These are phyloP conservation scores for Acromyrmex charruanus DNA, from an alignment of 1,140 invertebrate genomes.

Conservation along the genomic window DNA sequence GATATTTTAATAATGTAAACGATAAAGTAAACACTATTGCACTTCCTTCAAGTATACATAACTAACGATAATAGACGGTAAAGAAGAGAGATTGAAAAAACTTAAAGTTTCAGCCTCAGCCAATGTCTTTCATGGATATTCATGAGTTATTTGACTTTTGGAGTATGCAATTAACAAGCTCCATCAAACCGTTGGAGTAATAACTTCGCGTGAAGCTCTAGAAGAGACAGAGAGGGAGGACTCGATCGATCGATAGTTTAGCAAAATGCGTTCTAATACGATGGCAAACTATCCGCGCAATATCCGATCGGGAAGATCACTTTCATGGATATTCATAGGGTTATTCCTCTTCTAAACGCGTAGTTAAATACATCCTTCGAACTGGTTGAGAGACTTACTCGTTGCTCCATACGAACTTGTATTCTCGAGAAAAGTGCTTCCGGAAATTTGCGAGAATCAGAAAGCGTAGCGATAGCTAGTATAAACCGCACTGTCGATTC, in stretches of 20 bases:
- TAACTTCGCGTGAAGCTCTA: conserved; percentile 37
- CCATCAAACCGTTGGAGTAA: conserved; percentile 51
- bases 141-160: conserved; percentile 62
- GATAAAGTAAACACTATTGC: conserved; percentile 17
- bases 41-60: conserved; percentile 11
- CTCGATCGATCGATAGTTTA: conserved; percentile 57
- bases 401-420: neutral
- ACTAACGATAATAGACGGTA: conserved; percentile 11
- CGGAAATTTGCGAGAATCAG: conserved; percentile 33
- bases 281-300: conserved; percentile 53
- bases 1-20: conserved; percentile 24
- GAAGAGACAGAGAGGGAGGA: conserved; percentile 13
- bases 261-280: conserved; percentile 57
- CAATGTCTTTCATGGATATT: conserved; percentile 57
- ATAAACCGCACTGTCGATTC: conserved; percentile 9
- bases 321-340: conserved; percentile 54
- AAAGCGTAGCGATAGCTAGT: neutral
- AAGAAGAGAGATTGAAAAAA: conserved; percentile 44
- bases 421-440: neutral
- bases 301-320: conserved; percentile 51
- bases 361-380: conserved; percentile 26
- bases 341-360: conserved; percentile 26
- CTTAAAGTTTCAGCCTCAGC: conserved; percentile 24
- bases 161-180: conserved; percentile 59
- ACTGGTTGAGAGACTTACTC: neutral